Base-by-base conservation (phyloP, 1,140 invertebrate genomes). In the Hyphantria cunea region DNA sequence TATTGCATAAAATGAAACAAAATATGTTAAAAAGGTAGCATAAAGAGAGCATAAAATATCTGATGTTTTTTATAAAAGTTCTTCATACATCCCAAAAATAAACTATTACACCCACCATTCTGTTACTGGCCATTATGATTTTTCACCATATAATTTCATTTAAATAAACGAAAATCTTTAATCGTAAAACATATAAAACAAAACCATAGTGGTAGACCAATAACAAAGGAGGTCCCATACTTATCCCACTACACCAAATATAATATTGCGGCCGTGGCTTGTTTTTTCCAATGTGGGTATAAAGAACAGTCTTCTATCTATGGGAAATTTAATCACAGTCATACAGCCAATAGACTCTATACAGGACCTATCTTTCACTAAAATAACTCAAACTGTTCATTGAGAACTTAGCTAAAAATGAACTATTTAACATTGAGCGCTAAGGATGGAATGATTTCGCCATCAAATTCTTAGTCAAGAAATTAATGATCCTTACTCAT, bases 171-270 rank as follows among this genome's bases (percentile, higher is more conserved):
- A 63, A 49, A 60, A 52, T 14, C 9, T 41, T 56, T 51, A 44
- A 54, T 50, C 10, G 41, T 42, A 48, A 58, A 53, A 37, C 17
- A 34, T 37, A 13, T 17, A 44, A 15, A n/a, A 39, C 12, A 55
- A 63, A 64, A 61, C 55, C 61, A 68, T 66, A 66, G 37, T 56
- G 32, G 47, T 34, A 61, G 52, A 68, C 66, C 61, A 66, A 59
- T 55, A 66, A 66, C 62, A 66, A 55, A 66, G 59, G 62, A 70
- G 71, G 77, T 78, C 74, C 81, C 76, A 79, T 68, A 76, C 58
- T 71, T 76, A 81, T 66, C 86, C 86, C 86, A 68, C 86, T 89
- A 89, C 82, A 89, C 86, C 86, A 80, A 69, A 78, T 75, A 68
- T 64, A 69, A 58, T 78, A 82, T 72, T 70, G 74, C 66, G 63